Evolutionary conservation across 2,888 invertebrate species (phyloP), one percentile per base, ranked within the genome.

Genomic region (Patella pellucida): DNA sequence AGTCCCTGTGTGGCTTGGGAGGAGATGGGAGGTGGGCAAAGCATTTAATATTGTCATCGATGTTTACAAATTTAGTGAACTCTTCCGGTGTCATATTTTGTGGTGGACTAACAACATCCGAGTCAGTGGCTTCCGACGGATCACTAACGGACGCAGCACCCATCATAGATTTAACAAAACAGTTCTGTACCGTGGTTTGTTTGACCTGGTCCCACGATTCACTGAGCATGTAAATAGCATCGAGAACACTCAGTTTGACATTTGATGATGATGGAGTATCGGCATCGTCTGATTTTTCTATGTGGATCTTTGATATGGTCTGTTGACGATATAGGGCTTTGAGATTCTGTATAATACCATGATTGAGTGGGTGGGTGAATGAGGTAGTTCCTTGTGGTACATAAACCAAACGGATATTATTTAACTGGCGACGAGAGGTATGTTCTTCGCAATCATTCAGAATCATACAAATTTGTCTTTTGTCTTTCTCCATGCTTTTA

Each of bases 401-500:
- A 62, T 62, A 62, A 9, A 62, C 62, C 62, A 62, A 62, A 23
- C 62, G 62, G 62, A 62, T 14, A 62, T 62, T 62, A 62, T 62
- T 62, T 62, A 62, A 62, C 62, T 19, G 19, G 23, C 62, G 23
- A 23, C 62, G 62, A 23, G 62, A 62, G 23, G 62, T 62, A 62
- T 62, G 62, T 62, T 62, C 62, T 23, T 62, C 62, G 23, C 19
- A 19, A 62, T 62, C 62, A 62, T 19, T 62, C 23, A 62, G 23
- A 62, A 62, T 62, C 62, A 62, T 62, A 62, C 62, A 62, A 62
- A 62, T 62, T 62, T 62, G 62, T 62, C 62, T 62, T 62, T 62
- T 62, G 62, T 62, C 62, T 62, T 62, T 62, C 14, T 62, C 62
- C 62, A 62, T 62, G 62, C 19, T 62, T 62, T 62, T 62, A 62